Base-by-base conservation (phyloP, 2,113 vertebrate species). In the Podarcis muralis region DNA sequence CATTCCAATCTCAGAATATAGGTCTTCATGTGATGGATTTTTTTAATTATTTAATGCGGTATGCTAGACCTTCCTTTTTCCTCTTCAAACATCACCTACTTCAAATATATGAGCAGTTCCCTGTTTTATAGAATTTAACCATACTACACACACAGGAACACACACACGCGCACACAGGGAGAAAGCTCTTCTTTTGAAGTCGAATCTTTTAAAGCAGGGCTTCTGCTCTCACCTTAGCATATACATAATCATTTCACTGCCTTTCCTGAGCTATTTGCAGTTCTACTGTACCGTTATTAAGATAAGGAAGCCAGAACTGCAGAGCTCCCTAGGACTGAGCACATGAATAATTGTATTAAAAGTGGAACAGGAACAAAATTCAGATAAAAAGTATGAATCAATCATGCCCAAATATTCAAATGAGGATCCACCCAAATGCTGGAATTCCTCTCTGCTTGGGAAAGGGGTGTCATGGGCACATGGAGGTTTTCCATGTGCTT, bases 341-440 rank as follows among this genome's bases (percentile, higher is more conserved):
- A 66, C 74, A 68, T 78, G 74, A 48, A 86, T 66, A 77, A 66
- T 78, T 86, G 59, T 12, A 86, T 86, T 78, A 86, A 78, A 68
- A 43, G 59, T 43, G 30, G 30, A 68, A 35, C 75, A 66, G 75
- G 37, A 48, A 23, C 15, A 22, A 78, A 66, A 37, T 68, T 86
- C 85, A 43, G 27, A 78, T 78, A 43, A 78, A 57, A 78, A 66
- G 59, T 78, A 86, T 48, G 37, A 78, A 78, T 66, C 35, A 30
- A 66, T 77, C 84, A 86, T 77, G n/a, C 25, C 27, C 35, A 65
- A 76, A 66, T 48, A 66, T 77, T 78, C 62, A 86, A 86, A 65
- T 20, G 23, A 78, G 59, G 59, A 62, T 62, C 57, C 37, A 48
- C 37, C 37, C 3, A 48, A 40, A 35, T 74, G 48, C 32, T 74